Evolutionary conservation across 2,888 invertebrate species (phyloP), one percentile per base, ranked within the genome.

Genomic region (Clitarchus hookeri): DNA sequence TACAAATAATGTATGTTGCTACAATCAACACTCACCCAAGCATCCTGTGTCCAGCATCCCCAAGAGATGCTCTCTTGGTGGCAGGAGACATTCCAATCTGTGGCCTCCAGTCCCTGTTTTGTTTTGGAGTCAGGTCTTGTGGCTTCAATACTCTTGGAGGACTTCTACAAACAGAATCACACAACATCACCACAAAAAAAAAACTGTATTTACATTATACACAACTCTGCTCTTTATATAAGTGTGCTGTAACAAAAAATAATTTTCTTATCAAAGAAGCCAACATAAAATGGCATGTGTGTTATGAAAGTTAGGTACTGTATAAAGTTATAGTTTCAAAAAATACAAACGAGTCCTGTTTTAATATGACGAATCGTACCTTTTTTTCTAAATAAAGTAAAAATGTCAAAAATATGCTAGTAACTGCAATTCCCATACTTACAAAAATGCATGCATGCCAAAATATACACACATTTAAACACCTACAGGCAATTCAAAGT

Each of bases 131-230:
- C 87, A 96, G 93, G 91, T 96, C 95, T 77, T 95, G 95, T 0
- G 97, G 96, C 90, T 97, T 97, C 86, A 98, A 92, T 13, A 97
- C 96, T 88, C 94, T 92, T 0, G 94, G 93, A 2, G 98, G 97
- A 89, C 96, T 95, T 86, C 93, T 93, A 26, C 92, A 65, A 96
- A 6, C 48, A 48, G 12, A 48, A 8, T 8, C 48, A 86, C 23
- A 54, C 83, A n/a, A 1, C 48, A 48, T 48, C 1, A 11, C 6
- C 48, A 48, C 0, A 48, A 48, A 48, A 48, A 11, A 48, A 16
- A 36, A 36, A 48, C 4, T 9, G 8, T 23, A 78, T 6, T 78
- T 23, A 78, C 25, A 78, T 25, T 78, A 78, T 4, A 78, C 26
- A 25, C 11, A 78, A 78, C 78, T 12, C 78, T 25, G 78, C 19